Conservation (phyloP, 2,113 vertebrate species). For the Triplophysa rosa region DNA sequence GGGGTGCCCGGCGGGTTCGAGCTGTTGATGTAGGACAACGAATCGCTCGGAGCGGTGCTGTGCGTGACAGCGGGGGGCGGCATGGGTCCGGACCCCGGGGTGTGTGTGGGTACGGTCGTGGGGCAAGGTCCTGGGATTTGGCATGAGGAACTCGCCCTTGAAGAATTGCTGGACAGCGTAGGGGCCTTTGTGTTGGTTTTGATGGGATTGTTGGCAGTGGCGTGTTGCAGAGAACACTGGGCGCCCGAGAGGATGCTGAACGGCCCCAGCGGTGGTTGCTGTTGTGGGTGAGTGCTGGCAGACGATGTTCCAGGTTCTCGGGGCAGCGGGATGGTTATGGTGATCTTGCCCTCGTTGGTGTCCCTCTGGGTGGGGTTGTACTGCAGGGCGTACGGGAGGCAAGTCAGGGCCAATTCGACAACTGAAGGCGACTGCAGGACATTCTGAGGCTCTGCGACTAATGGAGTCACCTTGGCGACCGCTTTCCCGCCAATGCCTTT, state of each 20-base stretch:
- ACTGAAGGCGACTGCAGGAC: slow-evolving; percentile 70
- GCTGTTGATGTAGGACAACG: slow-evolving; percentile 77
- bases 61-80: slow-evolving; percentile 78
- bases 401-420: slow-evolving; percentile 75
- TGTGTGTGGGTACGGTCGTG: slow-evolving; percentile 77
- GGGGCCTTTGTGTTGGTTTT: slow-evolving; percentile 62
- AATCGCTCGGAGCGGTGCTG: slow-evolving; percentile 82
- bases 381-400: slow-evolving; percentile 80
- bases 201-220: slow-evolving; percentile 72
- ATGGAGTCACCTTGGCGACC: slow-evolving; percentile 68
- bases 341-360: slow-evolving; percentile 68
- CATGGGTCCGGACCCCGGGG: slow-evolving; percentile 78
- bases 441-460: slow-evolving; percentile 68
- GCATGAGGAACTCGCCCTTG: slow-evolving; percentile 51
- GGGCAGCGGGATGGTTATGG: slow-evolving; percentile 70
- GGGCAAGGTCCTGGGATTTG: slow-evolving; percentile 73
- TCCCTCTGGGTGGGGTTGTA: slow-evolving; percentile 77
- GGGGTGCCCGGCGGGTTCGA: slow-evolving; percentile 61
- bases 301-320: slow-evolving; percentile 74
- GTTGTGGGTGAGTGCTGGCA: slow-evolving; percentile 65
- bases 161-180: slow-evolving; percentile 63
- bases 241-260: slow-evolving; percentile 75
- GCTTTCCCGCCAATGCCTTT: slow-evolving; percentile 44
- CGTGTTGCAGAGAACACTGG: slow-evolving; percentile 37
- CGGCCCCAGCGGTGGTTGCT: slow-evolving; percentile 70